Conservation (phyloP, 1,140 invertebrate genomes). For the Copidosoma floridanum region DNA sequence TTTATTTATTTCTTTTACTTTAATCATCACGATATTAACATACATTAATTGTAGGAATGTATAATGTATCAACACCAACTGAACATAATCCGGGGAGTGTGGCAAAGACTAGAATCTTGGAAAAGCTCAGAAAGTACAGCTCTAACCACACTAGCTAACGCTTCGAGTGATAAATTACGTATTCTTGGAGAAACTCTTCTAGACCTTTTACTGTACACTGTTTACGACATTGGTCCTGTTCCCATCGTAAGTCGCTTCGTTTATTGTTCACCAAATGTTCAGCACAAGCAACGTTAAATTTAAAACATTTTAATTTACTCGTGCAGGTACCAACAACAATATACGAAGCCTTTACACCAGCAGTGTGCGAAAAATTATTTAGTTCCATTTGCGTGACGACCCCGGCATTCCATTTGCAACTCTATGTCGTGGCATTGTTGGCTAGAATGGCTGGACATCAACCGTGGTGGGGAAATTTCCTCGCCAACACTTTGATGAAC, state of each 20-base stretch:
- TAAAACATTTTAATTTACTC: constrained; percentile 1
- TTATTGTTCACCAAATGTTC: neutral
- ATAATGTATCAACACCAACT: constrained; percentile 77
- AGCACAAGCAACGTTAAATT: too few species aligned
- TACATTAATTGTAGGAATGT: constrained; percentile 62
- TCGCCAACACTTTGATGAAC: constrained; percentile 75
- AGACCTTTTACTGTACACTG: constrained; percentile 73
- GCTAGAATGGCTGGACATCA: constrained; percentile 76
- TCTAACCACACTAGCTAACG: constrained; percentile 58
- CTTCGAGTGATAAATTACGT: constrained; percentile 74
- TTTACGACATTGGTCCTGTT: constrained; percentile 59
- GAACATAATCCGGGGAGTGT: constrained; percentile 72
- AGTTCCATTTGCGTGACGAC: constrained; percentile 63
- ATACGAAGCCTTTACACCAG: constrained; percentile 60
- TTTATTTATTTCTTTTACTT: too few species aligned
- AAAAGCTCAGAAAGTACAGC: constrained; percentile 45
- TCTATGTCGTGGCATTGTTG: constrained; percentile 72
- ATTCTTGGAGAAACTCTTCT: constrained; percentile 77
- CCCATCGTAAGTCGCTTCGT: constrained; percentile 46
- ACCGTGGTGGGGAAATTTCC: constrained; percentile 85
- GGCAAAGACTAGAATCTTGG: constrained; percentile 66
- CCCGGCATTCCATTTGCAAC: constrained; percentile 64
- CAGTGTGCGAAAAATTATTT: constrained; percentile 69
- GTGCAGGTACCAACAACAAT: constrained; percentile 55
- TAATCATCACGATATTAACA: too few species aligned